Percentiles rank a stretch among this genome's conserved stretches.
These are phyloP conservation scores for Cynocephalus volans DNA, from an alignment of 2,113 vertebrate species.

Conservation along the genomic window DNA sequence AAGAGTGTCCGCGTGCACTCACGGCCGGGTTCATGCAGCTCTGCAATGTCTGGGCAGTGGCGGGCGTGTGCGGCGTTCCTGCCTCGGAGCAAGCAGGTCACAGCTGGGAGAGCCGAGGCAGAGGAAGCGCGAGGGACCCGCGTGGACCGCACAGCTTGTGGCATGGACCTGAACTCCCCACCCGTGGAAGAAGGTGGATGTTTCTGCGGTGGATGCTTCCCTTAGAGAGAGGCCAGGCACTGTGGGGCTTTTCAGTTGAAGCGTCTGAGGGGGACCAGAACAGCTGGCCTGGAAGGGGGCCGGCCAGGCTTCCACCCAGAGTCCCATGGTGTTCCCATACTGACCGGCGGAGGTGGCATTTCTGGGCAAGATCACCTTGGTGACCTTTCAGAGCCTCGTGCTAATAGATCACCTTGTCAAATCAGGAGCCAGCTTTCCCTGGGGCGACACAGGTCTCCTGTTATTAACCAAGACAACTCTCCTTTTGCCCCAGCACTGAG, in stretches of 20 bases:
- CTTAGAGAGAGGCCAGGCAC: neutral
- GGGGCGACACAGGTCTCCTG: neutral
- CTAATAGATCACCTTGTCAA: conserved; percentile 67
- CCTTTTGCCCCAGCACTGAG: neutral
- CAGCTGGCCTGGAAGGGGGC: neutral
- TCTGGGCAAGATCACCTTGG: neutral
- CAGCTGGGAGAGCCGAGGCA: neutral
- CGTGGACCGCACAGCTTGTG: neutral
- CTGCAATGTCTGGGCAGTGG: neutral
- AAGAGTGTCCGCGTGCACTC: too few species aligned
- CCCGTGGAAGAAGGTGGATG: neutral
- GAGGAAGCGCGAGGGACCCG: rapidly evolving
- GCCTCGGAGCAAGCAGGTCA: too few species aligned
- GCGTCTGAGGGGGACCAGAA: neutral
- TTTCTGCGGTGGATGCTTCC: neutral
- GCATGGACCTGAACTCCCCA: too few species aligned
- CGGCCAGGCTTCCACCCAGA: neutral
- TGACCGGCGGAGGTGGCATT: neutral
- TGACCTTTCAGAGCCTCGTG: conserved; percentile 31
- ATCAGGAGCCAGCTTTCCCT: neutral
- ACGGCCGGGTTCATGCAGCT: neutral
- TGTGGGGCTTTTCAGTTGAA: neutral
- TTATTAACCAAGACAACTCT: conserved; percentile 64
- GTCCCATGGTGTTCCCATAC: neutral
- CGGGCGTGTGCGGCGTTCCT: too few species aligned